Evolutionary conservation across 2,797 vertebrate species (phyloP), one percentile per base, ranked within the genome.

Genomic region (Parauchenoglanis ngamensis): DNA sequence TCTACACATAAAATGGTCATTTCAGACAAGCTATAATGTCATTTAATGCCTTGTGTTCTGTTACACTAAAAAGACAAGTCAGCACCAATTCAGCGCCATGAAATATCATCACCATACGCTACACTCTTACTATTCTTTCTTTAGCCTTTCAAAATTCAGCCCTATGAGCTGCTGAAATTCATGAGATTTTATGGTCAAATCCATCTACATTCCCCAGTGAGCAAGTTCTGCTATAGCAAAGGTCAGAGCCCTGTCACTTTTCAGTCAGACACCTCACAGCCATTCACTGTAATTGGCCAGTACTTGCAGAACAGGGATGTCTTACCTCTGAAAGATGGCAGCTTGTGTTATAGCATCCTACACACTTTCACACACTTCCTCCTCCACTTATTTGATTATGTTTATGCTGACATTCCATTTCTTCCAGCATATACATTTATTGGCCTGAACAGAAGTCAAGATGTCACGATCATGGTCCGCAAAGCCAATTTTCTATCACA

Each of bases 401-500:
- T 91, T 92, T 90, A 91, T 92, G 91, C 91, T 92, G 91, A 92
- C 90, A 83, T 91, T 87, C 78, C 87, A 88, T 89, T 92, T 91
- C 87, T 86, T 76, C 81, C 78, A 75, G 89, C 88, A 86, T 89
- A 89, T 87, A 87, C 87, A 90, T 91, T 93, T 92, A 92, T 93
- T 92, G 91, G 85, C 88, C 87, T 87, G 86, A 91, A 89, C 91
- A 91, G 85, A 90, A 91, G 91, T 92, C 91, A 93, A 85, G 85
- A 89, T 88, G 90, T 92, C 91, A 91, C 56, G 86, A 89, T 46
- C 65, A 17, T 61, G 40, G 35, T 65, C 31, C 40, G 25, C 25
- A 77, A 82, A 76, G 44, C 77, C 70, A 44, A 78, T 70, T 77
- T 40, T 28, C 49, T 81, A 72, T 72, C 17, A 46, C 35, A 59